Conservation (phyloP, 2,888 invertebrate genomes). For the Ptilodon capucinus region DNA sequence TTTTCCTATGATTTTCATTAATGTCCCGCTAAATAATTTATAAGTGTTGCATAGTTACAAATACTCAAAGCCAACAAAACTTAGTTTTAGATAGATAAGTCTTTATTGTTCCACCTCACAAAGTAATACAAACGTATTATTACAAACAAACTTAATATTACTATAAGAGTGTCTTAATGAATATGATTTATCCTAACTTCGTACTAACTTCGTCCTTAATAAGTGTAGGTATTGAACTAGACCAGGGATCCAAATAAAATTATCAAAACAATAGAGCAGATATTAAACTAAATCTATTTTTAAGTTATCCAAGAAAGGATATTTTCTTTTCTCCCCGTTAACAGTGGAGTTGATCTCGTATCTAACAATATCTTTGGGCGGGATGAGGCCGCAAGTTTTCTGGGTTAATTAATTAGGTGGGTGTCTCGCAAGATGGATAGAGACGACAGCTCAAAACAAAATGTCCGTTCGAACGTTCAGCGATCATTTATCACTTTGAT, state of each 20-base stretch:
- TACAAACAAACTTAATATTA: no score
- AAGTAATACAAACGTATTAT: no score
- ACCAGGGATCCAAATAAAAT: neutral
- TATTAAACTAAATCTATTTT: neutral
- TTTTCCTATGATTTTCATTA: neutral
- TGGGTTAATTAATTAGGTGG: slow-evolving; percentile 54
- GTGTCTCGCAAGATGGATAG: slow-evolving; percentile 49
- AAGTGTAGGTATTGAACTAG: no score
- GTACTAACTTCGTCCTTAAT: no score
- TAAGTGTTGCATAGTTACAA: no score
- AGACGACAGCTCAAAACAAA: slow-evolving; percentile 53
- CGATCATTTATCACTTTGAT: slow-evolving; percentile 42
- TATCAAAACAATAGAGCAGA: neutral
- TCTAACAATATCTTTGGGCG: slow-evolving; percentile 43
- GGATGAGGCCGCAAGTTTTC: slow-evolving; percentile 34
- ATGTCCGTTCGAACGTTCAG: slow-evolving; percentile 39
- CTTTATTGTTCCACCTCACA: no score
- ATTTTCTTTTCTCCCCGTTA: slow-evolving; percentile 36
- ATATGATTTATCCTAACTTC: no score
- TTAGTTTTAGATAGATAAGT: no score
- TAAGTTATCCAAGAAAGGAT: slow-evolving; percentile 7
- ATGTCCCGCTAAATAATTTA: neutral
- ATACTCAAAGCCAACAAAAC: no score
- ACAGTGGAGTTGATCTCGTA: slow-evolving; percentile 23
- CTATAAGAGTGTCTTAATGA: no score